phyloP scores from a whole-genome alignment of 2,888 invertebrate species.

The Hermodice carunculata region DNA sequence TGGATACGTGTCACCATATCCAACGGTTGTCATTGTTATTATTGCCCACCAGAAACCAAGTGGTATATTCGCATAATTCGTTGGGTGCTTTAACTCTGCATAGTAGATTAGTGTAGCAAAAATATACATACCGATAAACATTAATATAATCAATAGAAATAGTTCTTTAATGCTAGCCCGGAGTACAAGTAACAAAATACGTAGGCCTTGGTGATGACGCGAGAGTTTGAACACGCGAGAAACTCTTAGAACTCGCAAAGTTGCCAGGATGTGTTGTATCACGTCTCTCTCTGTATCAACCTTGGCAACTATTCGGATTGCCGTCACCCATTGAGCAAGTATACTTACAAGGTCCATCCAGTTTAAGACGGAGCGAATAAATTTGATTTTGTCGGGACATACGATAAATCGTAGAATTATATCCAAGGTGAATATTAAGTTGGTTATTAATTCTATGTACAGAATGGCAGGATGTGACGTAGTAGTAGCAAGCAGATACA shows the following conservation, averaged over 20 bases:
- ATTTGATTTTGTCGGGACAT: slow-evolving; percentile 18
- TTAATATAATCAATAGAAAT: slow-evolving; percentile 15
- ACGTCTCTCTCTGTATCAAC: too few relatives aligned
- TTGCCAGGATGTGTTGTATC: too few relatives aligned
- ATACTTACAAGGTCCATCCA: slow-evolving; percentile 23
- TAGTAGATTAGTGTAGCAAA: slow-evolving; percentile 25
- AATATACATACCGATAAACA: slow-evolving; percentile 24
- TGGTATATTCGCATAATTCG: slow-evolving; percentile 13
- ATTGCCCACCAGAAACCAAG: slow-evolving; percentile 26
- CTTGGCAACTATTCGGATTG: too few relatives aligned
- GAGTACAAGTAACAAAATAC: slow-evolving; percentile 16
- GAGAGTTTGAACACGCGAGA: too few relatives aligned
- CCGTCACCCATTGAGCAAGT: slow-evolving; percentile 13
- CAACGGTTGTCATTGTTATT: slow-evolving; percentile 24
- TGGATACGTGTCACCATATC: slow-evolving; percentile 21
- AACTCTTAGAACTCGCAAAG: too few relatives aligned
- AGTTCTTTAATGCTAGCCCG: slow-evolving; percentile 16
- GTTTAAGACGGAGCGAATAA: slow-evolving; percentile 18
- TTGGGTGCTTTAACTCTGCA: slow-evolving; percentile 16
- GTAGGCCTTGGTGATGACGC: too few relatives aligned
- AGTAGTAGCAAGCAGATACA: slow-evolving; percentile 1
- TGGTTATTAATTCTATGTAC: slow-evolving; percentile 16
- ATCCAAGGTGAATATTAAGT: slow-evolving; percentile 12
- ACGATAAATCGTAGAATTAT: slow-evolving; percentile 13
- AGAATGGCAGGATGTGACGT: slow-evolving; percentile 18